Evolutionary conservation across 53 echinoderm and acorn worm genomes (phyloP), one percentile per base, ranked within the genome.

Genomic region (Holothuria scabra): DNA sequence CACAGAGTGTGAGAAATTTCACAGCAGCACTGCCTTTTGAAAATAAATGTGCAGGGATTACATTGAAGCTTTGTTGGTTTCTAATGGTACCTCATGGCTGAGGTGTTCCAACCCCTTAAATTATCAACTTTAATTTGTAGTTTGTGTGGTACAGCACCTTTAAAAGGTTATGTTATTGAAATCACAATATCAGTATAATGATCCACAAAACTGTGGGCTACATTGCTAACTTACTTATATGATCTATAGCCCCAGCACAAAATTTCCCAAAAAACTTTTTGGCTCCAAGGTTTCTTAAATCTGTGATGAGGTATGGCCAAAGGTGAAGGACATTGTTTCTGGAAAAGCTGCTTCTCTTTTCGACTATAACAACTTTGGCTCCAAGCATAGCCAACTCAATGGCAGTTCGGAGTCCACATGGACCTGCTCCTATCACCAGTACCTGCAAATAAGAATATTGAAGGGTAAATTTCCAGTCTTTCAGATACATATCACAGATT

Each of bases 231-330:
- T 94, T 87, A 97, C 97, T 97, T 65, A 97, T 97, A 70, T 97
- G 97, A 79, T 97, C 94, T 57, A 97, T 94, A 60, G 92, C 86
- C 1, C 97, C 94, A 19, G 92, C 92, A 61, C 97, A 97, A 75
- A 97, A 97, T 70, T 94, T 97, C 4, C 94, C 94, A 82, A 91
- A 97, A 83, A 97, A 94, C 83, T 94, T 97, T 89, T 97, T 97
- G 58, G 97, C 97, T 22, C 97, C 97, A 0, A 97, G 92, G 59
- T 80, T 92, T 32, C 89, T 59, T 16, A 97, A 92, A 32, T 97
- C 97, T 5, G 85, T 93, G 79, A 97, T 97, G 28, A 97, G 90
- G 71, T 92, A 97, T 25, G 97, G 97, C 97, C 97, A 97, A 14
- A 97, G 92, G 82, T 97, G 94, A 56, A 97, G 97, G 25, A 97